phyloP scores from a whole-genome alignment of 2,113 vertebrate genomes.

The Prinia subflava region DNA sequence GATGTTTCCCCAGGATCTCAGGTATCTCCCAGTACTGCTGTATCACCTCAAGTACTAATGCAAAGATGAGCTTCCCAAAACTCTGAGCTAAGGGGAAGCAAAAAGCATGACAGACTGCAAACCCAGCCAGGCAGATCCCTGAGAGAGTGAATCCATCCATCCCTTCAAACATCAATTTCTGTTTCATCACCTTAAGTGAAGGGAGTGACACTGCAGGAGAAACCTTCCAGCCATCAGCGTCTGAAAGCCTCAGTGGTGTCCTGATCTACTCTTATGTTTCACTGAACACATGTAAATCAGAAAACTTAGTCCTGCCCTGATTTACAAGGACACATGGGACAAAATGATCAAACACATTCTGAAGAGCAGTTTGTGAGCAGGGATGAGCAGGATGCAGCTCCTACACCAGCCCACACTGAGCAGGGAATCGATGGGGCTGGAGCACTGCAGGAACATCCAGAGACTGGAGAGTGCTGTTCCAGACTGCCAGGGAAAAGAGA shows the following conservation, averaged over 20 bases:
- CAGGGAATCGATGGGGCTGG: neutral
- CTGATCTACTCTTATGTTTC: neutral
- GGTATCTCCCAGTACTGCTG: neutral
- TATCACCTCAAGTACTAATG: neutral
- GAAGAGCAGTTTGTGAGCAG: neutral
- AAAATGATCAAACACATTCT: neutral
- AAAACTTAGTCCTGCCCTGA: neutral
- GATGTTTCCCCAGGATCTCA: neutral
- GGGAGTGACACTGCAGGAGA: neutral
- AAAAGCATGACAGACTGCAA: neutral
- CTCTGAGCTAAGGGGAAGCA: neutral
- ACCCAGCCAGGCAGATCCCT: neutral
- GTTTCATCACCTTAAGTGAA: neutral
- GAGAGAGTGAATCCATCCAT: neutral
- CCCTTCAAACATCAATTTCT: conserved; percentile 3
- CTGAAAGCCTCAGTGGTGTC: neutral
- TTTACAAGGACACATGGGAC: neutral
- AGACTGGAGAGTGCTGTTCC: neutral
- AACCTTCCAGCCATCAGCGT: neutral
- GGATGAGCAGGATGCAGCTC: neutral
- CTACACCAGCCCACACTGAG: neutral
- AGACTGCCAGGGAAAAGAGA: neutral
- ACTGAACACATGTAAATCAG: neutral
- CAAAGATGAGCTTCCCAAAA: neutral
- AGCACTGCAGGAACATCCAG: neutral